phyloP scores from a whole-genome alignment of 2,888 invertebrate genomes.

The Noctua fimbriata region DNA sequence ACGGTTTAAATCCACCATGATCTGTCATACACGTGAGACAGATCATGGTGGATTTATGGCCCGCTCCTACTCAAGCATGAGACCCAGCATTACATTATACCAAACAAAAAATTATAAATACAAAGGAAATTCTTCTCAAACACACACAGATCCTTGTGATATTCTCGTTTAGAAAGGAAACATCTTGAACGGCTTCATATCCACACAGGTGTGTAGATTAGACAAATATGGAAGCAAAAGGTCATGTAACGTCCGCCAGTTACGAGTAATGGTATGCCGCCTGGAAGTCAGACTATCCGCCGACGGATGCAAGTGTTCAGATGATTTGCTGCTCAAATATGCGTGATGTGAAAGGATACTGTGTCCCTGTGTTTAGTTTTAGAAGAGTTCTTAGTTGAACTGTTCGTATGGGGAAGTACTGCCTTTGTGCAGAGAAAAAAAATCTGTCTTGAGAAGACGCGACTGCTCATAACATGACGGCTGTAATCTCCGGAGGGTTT shows the following conservation, averaged over 20 bases:
- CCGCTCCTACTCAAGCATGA: not conserved
- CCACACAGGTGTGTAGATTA: not conserved
- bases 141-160: not conserved
- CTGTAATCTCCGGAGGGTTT: not conserved
- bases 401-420: not conserved
- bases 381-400: not conserved
- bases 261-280: slow-evolving; percentile 3
- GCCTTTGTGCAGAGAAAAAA: not conserved
- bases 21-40: no score
- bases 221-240: slow-evolving; percentile 14
- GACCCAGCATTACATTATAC: not conserved
- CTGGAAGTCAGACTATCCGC: slow-evolving; percentile 25
- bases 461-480: not conserved
- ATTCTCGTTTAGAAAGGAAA: slow-evolving; percentile 1
- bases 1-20: no score
- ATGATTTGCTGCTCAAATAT: slow-evolving; percentile 30
- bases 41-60: not conserved
- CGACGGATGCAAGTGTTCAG: slow-evolving; percentile 23
- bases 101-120: no score
- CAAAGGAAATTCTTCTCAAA: not conserved
- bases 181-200: not conserved
- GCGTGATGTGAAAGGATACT: not conserved
- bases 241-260: slow-evolving; percentile 39
- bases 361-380: not conserved
- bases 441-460: not conserved